Percentiles rank a stretch among this genome's conserved stretches.
These are phyloP conservation scores for Diploptera punctata DNA, from an alignment of 2,888 invertebrate species.

Conservation along the genomic window DNA sequence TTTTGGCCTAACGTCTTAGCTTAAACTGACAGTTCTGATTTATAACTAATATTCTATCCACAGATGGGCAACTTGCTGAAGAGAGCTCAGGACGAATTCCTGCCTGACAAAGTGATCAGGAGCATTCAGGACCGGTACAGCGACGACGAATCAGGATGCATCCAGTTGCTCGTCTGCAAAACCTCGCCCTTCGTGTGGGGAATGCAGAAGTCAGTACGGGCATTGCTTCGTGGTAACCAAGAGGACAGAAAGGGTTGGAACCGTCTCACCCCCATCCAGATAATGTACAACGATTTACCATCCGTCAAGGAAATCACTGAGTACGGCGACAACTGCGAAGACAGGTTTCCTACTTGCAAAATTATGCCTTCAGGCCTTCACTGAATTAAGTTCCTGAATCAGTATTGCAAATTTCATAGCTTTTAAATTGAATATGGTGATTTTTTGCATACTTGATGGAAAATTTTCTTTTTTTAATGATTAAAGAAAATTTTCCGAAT, in stretches of 20 bases:
- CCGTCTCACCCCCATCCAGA: slow-evolving; percentile 49
- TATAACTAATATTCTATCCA: no score
- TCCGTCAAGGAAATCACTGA: slow-evolving; percentile 63
- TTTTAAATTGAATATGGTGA: no score
- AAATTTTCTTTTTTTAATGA: no score
- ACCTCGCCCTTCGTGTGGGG: slow-evolving; percentile 76
- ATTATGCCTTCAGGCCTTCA: neutral
- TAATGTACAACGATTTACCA: slow-evolving; percentile 69
- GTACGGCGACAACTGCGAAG: slow-evolving; percentile 68
- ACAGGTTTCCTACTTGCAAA: slow-evolving; percentile 60
- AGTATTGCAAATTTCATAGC: no score
- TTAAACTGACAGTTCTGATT: no score
- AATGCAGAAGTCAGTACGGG: slow-evolving; percentile 72
- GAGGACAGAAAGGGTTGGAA: slow-evolving; percentile 30
- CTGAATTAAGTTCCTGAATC: no score
- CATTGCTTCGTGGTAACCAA: slow-evolving; percentile 48
- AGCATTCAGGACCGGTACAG: neutral
- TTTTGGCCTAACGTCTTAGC: no score
- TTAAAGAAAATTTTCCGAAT: no score
- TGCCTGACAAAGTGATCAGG: slow-evolving; percentile 62
- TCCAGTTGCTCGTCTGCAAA: slow-evolving; percentile 78
- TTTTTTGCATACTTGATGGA: no score
- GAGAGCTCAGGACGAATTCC: slow-evolving; percentile 65
- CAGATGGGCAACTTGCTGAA: slow-evolving; percentile 59
- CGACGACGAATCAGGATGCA: slow-evolving; percentile 55